These are phyloP conservation scores for Amphipoea lucens DNA, from an alignment of 2,888 invertebrate genomes.

Conservation along the genomic window DNA sequence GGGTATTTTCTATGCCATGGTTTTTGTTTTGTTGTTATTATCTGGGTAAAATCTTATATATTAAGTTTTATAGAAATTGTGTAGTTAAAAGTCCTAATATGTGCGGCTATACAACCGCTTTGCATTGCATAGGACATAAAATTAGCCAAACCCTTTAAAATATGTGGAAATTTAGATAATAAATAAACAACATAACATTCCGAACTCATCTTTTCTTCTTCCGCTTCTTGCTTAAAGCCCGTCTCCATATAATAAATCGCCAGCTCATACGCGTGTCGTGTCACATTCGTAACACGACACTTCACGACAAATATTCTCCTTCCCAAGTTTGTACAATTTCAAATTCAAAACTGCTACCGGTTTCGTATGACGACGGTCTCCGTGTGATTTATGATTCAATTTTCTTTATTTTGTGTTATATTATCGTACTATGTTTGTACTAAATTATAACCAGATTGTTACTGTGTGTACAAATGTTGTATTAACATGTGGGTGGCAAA, in stretches of 20 bases:
- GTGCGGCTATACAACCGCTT: not conserved
- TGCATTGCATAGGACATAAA: not conserved
- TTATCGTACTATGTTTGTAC: not conserved
- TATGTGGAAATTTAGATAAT: not conserved
- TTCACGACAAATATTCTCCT: conserved; percentile 49
- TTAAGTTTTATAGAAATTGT: not conserved
- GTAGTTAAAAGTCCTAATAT: not conserved
- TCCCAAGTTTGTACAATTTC: conserved; percentile 42
- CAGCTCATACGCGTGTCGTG: conserved; percentile 55
- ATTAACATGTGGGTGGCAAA: not conserved
- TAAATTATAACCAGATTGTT: not conserved
- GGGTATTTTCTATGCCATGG: conserved; percentile 17
- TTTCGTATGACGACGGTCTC: conserved; percentile 32
- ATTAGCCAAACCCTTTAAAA: not conserved
- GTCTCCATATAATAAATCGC: conserved; percentile 47
- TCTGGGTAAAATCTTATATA: not conserved
- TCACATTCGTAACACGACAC: conserved; percentile 51
- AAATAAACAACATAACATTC: conserved; percentile 3
- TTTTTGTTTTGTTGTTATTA: not conserved
- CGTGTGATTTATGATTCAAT: conserved; percentile 46
- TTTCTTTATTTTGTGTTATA: conserved; percentile 33
- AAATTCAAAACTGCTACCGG: conserved; percentile 56
- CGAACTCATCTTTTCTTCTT: conserved; percentile 8
- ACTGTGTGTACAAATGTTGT: not conserved
- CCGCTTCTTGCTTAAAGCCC: conserved; percentile 30